These are phyloP conservation scores for Eurystomus glaucurus DNA, from an alignment of 2,797 vertebrate genomes.

Conservation along the genomic window DNA sequence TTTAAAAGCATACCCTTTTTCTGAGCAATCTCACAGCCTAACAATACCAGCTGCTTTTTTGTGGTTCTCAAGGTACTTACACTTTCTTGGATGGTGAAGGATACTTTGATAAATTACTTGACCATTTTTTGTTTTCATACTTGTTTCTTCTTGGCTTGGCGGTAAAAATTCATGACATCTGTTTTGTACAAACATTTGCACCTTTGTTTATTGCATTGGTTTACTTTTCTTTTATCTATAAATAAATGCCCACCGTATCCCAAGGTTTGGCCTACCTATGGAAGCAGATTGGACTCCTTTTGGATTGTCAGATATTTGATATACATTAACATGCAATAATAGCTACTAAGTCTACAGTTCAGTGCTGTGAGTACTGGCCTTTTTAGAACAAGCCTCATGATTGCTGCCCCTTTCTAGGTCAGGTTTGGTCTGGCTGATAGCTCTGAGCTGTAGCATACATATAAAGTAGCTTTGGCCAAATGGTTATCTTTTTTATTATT, in stretches of 20 bases:
- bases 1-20: not conserved
- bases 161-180: not conserved
- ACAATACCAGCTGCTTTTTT: not conserved
- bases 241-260: not conserved
- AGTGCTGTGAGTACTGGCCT: not conserved
- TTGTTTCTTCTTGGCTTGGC: not conserved
- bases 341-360: not conserved
- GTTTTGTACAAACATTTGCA: not conserved
- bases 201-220: not conserved
- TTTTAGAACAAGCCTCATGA: not conserved
- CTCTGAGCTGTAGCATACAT: accelerated
- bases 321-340: not conserved
- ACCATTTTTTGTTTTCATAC: not conserved
- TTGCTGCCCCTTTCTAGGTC: not conserved
- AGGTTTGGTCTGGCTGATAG: not conserved
- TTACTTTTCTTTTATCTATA: not conserved
- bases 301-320: not conserved
- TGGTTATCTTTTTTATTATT: no score
- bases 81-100: not conserved
- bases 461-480: not conserved
- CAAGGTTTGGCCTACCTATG: not conserved
- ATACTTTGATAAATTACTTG: not conserved
- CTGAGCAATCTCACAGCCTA: not conserved
- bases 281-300: not conserved
- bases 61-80: not conserved